Percentiles rank a stretch among this genome's conserved stretches.
phyloP scores from a whole-genome alignment of 2,888 invertebrate species.

The Oligia latruncula region DNA sequence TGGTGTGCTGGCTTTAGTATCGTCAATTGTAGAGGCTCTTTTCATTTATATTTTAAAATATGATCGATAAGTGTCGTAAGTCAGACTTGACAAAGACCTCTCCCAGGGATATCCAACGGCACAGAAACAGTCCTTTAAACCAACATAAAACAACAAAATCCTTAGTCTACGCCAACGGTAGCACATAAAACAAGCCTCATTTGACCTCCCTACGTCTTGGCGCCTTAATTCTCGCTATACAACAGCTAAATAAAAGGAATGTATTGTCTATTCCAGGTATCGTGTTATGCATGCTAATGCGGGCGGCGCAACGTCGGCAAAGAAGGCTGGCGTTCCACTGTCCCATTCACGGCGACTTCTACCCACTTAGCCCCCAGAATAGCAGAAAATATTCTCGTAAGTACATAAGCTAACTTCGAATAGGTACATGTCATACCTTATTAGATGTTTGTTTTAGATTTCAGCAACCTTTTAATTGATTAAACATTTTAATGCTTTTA shows the following conservation, averaged over 20 bases:
- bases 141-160: no score
- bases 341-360: conserved; percentile 94
- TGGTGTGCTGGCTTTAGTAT: background rate
- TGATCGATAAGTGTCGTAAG: background rate
- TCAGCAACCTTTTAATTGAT: background rate
- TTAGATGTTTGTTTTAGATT: conserved; percentile 15
- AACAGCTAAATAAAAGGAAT: conserved; percentile 36
- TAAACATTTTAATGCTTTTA: background rate
- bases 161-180: background rate
- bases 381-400: conserved; percentile 88
- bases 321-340: conserved; percentile 94
- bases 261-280: conserved; percentile 86
- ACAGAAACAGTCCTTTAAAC: background rate
- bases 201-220: conserved; percentile 28
- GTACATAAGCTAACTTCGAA: conserved; percentile 63
- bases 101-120: background rate
- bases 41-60: background rate
- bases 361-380: conserved; percentile 92
- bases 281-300: conserved; percentile 92
- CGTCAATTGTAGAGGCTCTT: background rate
- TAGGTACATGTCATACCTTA: background rate
- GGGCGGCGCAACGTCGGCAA: conserved; percentile 92
- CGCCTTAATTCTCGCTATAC: conserved; percentile 27
- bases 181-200: conserved; percentile 24
- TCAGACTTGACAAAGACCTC: background rate